Percentiles rank a stretch among this genome's conserved stretches.
These are phyloP conservation scores for Thunnus albacares DNA, from an alignment of 2,797 vertebrate species.

Conservation along the genomic window DNA sequence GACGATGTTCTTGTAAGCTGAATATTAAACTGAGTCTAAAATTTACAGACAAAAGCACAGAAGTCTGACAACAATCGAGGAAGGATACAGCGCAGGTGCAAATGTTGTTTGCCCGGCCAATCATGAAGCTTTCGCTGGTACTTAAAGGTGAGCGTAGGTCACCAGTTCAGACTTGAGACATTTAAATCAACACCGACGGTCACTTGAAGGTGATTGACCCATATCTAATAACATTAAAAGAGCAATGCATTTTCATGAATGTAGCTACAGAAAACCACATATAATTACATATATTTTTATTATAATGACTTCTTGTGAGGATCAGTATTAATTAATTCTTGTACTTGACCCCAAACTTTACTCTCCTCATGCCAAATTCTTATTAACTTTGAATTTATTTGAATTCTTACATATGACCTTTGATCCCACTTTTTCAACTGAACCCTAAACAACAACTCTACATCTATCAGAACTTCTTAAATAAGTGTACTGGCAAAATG, in stretches of 20 bases:
- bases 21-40: background rate
- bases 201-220: background rate
- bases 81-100: constrained; percentile 37
- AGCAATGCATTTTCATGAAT: background rate
- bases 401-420: too few relatives aligned
- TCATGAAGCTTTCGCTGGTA: constrained; percentile 20
- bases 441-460: background rate
- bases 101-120: constrained; percentile 33
- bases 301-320: background rate
- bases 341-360: background rate
- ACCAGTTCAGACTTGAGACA: background rate
- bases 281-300: background rate
- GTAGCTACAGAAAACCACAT: background rate
- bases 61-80: background rate
- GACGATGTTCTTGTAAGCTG: background rate
- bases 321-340: background rate
- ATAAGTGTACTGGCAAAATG: background rate
- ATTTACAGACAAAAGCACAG: background rate
- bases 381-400: background rate
- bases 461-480: background rate
- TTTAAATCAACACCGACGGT: background rate
- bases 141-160: constrained; percentile 9
- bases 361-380: background rate
- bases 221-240: background rate
- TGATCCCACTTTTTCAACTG: background rate